Evolutionary conservation across 92 coral and sea anemone genomes (phyloP).

Genomic region (Muricea muricata): DNA sequence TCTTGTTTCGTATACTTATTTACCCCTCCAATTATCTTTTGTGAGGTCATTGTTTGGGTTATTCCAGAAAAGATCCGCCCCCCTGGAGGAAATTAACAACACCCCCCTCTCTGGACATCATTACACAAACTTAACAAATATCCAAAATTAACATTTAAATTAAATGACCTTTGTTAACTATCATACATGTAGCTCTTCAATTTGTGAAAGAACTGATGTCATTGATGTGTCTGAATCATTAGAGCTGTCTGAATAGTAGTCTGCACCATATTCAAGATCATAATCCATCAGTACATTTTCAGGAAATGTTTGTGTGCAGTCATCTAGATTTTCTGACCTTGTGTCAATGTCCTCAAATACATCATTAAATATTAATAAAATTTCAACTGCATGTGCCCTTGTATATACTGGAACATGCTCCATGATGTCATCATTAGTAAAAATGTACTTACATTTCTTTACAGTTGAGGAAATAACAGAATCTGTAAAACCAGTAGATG

Average conservation of each 20-base stretch:
- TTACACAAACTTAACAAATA: too few species aligned
- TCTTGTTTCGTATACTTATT: too few species aligned
- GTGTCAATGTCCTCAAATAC: slow-evolving; percentile 56
- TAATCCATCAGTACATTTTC: background rate
- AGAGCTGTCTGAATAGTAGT: slow-evolving; percentile 20
- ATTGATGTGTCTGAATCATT: slow-evolving; percentile 23
- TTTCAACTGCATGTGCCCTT: slow-evolving; percentile 64
- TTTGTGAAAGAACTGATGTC: slow-evolving; percentile 9
- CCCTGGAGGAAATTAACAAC: too few species aligned
- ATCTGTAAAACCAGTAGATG: slow-evolving; percentile 54
- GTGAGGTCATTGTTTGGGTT: too few species aligned
- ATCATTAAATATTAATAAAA: slow-evolving; percentile 56
- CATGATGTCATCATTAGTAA: slow-evolving; percentile 41
- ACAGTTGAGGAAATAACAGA: slow-evolving; percentile 45
- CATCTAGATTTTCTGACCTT: background rate
- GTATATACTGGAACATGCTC: slow-evolving; percentile 51
- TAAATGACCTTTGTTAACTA: background rate
- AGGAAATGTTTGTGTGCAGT: background rate
- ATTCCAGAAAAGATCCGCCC: too few species aligned
- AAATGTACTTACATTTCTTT: slow-evolving; percentile 56
- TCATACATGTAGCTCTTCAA: background rate
- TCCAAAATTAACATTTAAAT: too few species aligned
- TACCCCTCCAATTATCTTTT: too few species aligned
- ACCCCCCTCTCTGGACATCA: too few species aligned
- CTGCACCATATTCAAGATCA: slow-evolving; percentile 46